Base-by-base conservation (phyloP, 2,888 invertebrate genomes). In the Hipparchia sbordonii region DNA sequence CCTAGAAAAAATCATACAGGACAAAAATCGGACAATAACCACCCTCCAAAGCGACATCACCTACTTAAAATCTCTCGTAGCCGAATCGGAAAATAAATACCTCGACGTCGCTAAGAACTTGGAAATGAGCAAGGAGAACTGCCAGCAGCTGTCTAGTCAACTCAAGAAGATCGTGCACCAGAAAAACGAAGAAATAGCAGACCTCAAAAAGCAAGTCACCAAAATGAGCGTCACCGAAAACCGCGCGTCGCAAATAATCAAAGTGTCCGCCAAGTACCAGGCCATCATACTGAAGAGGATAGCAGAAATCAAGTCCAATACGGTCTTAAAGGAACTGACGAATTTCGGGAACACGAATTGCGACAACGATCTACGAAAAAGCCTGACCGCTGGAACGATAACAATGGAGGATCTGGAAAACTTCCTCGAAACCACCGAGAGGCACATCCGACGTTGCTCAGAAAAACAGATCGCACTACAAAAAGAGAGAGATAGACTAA, bases 391-490 rank as follows among this genome's bases (percentile, higher is more conserved):
- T 0, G 93, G 91, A 6, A 82, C 88, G 0, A 84, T 93, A 6
- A 92, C 92, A 0, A 91, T 92, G 89, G 92, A 93, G 74, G 92
- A 93, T 70, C 79, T 93, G 13, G 93, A 93, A 77, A 90, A 89
- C 79, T 93, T 93, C 82, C 78, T 93, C 59, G 93, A 93, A 76
- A 93, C 92, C 0, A 93, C 92, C 0, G 93, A 93, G 71, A 86
- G 84, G 77, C 92, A 92, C 76, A 74, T 93, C 13, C 86, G 84
- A 70, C 84, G 88, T 52, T 92, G 91, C 76, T 83, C 90, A 0
- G 93, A 93, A 56, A 91, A 87, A 75, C 92, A 92, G 76, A 73
- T 83, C 7, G 77, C 82, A 1, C 77, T 93, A 69, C 91, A 90
- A 74, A 92, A 90, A 76, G 93, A 93, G 73, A 82, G 91, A 13